Evolutionary conservation across 2,797 vertebrate genomes (phyloP).

Genomic region (Otus scops): DNA sequence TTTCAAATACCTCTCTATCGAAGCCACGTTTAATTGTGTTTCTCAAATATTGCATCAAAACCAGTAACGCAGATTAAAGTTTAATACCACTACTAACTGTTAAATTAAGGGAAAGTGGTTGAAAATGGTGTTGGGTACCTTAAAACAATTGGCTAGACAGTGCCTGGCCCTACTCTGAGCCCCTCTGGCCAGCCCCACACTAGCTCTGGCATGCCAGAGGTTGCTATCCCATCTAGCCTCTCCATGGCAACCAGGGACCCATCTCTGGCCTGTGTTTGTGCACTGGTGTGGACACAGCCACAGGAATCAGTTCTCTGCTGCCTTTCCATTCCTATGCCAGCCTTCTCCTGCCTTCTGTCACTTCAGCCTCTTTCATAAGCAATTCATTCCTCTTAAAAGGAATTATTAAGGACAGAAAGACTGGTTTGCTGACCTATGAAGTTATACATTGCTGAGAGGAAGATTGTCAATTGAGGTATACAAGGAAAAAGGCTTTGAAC

Average conservation of each 20-base stretch:
- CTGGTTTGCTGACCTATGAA: background rate
- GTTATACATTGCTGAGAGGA: background rate
- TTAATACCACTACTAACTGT: background rate
- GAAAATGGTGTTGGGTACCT: background rate
- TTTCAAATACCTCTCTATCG: background rate
- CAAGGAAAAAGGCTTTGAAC: background rate
- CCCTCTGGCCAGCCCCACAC: background rate
- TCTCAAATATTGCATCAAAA: conserved; percentile 23
- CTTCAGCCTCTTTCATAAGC: background rate
- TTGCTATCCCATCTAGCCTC: background rate
- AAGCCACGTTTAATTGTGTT: background rate
- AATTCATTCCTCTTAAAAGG: background rate
- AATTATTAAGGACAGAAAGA: background rate
- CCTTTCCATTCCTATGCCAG: background rate
- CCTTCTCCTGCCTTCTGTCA: background rate
- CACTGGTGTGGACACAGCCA: background rate
- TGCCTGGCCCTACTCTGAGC: background rate
- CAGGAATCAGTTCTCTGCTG: background rate
- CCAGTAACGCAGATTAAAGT: background rate
- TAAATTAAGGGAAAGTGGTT: background rate
- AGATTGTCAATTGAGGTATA: background rate
- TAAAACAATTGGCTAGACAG: background rate
- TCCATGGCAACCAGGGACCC: background rate
- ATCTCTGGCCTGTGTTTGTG: background rate
- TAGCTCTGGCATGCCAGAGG: background rate